Percentiles rank a stretch among this genome's conserved stretches.
phyloP scores from a whole-genome alignment of 2,888 invertebrate genomes.

The Epicampocera succincta region DNA sequence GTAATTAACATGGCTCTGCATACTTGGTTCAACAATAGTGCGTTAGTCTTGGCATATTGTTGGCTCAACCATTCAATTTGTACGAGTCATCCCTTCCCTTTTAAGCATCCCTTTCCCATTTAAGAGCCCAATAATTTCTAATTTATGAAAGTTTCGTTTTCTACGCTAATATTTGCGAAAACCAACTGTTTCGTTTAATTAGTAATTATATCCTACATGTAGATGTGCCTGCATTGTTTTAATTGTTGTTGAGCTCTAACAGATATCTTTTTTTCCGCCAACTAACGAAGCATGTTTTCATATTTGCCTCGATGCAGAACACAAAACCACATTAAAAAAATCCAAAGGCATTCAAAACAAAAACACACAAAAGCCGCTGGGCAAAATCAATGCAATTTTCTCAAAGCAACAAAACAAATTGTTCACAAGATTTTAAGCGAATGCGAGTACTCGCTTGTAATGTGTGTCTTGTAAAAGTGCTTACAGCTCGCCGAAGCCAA shows the following conservation, averaged over 20 bases:
- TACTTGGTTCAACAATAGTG: too few relatives aligned
- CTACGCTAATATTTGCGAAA: too few relatives aligned
- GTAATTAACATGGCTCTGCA: too few relatives aligned
- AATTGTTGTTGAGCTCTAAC: not conserved
- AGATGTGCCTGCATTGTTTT: too few relatives aligned
- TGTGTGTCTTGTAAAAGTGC: conserved; percentile 2
- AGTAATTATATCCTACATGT: too few relatives aligned
- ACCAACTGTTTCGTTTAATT: too few relatives aligned
- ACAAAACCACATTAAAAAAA: conserved; percentile 17
- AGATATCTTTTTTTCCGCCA: not conserved
- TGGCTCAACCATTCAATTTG: too few relatives aligned
- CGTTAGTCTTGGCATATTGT: too few relatives aligned
- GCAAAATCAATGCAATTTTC: conserved; percentile 61
- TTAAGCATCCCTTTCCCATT: too few relatives aligned
- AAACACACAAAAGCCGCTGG: conserved; percentile 53
- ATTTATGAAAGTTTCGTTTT: too few relatives aligned
- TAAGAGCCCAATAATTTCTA: not conserved
- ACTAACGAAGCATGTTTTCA: conserved; percentile 26
- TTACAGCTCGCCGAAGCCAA: conserved; percentile 45
- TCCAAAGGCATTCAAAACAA: conserved; percentile 16
- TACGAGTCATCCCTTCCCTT: too few relatives aligned
- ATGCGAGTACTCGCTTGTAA: too few relatives aligned
- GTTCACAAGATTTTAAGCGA: conserved; percentile 26
- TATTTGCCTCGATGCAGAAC: conserved; percentile 59
- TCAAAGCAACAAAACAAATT: conserved; percentile 22